A percentile compares a stretch with the other conserved stretches of the same genome.
phyloP scores from a whole-genome alignment of 2,888 invertebrate genomes.

The Philereme vetulata region DNA sequence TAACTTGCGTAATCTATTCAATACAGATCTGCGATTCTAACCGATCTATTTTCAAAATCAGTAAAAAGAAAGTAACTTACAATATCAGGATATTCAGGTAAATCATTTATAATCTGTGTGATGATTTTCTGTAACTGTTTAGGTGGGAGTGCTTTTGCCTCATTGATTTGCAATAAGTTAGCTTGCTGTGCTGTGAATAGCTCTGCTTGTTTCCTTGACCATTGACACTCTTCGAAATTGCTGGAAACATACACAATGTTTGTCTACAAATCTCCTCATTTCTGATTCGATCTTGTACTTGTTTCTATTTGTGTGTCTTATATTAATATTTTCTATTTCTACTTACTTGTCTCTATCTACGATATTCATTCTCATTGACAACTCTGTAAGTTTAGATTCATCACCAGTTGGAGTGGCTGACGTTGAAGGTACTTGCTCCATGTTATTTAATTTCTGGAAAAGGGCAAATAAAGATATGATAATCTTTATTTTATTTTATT shows the following conservation, averaged over 20 bases:
- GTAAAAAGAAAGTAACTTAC: too few relatives aligned
- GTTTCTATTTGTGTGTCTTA: too few relatives aligned
- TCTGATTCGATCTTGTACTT: too few relatives aligned
- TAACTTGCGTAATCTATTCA: too few relatives aligned
- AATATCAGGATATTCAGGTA: slow-evolving; percentile 92
- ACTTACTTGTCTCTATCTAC: slow-evolving; percentile 75
- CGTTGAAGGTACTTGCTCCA: slow-evolving; percentile 57
- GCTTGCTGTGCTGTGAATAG: slow-evolving; percentile 94
- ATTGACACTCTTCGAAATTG: slow-evolving; percentile 85
- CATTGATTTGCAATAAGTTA: slow-evolving; percentile 91
- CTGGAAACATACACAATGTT: slow-evolving; percentile 45
- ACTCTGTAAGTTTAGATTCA: slow-evolving; percentile 65
- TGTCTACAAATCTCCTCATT: too few relatives aligned
- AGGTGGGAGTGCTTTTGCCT: slow-evolving; percentile 90
- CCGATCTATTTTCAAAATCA: too few relatives aligned
- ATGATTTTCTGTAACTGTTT: slow-evolving; percentile 90
- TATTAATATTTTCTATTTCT: neutral
- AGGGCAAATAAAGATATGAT: neutral
- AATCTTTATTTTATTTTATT: too few relatives aligned
- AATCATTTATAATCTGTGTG: slow-evolving; percentile 88
- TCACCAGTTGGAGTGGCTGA: slow-evolving; percentile 59
- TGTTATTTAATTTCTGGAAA: slow-evolving; percentile 72
- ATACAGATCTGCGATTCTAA: too few relatives aligned
- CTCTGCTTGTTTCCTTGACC: slow-evolving; percentile 95
- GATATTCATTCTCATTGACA: slow-evolving; percentile 69